phyloP scores from a whole-genome alignment of 2,797 vertebrate genomes.

The Hippopotamyrus pictus region DNA sequence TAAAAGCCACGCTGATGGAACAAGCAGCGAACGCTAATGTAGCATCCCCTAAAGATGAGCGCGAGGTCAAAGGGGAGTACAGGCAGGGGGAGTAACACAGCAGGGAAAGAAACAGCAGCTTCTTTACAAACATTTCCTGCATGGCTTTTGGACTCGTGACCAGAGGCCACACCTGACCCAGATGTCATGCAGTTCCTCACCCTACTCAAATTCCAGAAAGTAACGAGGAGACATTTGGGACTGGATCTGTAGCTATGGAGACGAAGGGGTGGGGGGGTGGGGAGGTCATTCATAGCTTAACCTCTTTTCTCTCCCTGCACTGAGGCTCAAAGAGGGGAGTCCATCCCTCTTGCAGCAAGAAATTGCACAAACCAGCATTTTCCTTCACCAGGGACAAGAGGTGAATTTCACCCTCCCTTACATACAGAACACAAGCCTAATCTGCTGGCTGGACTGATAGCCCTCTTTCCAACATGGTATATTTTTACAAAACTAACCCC shows the following conservation, averaged over 20 bases:
- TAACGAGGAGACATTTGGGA: not conserved
- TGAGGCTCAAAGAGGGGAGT: not conserved
- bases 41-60: not conserved
- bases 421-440: not conserved
- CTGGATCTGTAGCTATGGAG: constrained; percentile 5
- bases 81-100: not conserved
- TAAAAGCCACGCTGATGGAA: not conserved
- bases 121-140: not conserved
- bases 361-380: not conserved
- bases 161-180: not conserved
- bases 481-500: not conserved
- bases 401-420: not conserved
- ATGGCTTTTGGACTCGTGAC: not conserved
- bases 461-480: not conserved
- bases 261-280: not conserved
- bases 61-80: not conserved
- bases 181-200: constrained; percentile 49
- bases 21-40: not conserved
- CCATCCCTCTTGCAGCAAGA: not conserved
- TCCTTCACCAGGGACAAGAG: not conserved
- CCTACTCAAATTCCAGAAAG: constrained; percentile 29
- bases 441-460: not conserved
- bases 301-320: not conserved
- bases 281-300: not conserved
- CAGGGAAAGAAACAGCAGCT: not conserved